A percentile compares a stretch with the other conserved stretches of the same genome.
Conservation (phyloP, 2,113 vertebrate species). For the Grantiella picta region DNA sequence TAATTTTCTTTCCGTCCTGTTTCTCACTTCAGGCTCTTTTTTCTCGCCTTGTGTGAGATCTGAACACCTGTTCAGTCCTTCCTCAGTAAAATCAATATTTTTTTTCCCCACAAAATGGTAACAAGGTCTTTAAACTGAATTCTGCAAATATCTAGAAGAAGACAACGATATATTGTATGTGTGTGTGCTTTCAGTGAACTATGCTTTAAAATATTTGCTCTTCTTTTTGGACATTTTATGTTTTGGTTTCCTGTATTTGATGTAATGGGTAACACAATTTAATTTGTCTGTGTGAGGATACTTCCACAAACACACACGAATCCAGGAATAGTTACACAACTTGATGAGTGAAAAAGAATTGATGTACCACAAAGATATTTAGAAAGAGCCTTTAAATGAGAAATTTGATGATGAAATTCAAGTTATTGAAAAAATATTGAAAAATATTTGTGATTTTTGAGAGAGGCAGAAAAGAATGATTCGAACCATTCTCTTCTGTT, state of each 20-base stretch:
- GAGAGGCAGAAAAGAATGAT: background rate
- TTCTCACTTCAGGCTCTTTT: background rate
- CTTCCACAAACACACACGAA: background rate
- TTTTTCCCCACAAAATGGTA: background rate
- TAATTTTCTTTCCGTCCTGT: conserved; percentile 26
- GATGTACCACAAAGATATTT: background rate
- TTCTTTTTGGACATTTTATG: background rate
- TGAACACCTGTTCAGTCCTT: conserved; percentile 18
- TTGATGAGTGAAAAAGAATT: background rate
- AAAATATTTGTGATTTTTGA: background rate
- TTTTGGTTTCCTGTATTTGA: background rate
- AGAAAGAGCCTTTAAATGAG: background rate
- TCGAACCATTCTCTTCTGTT: background rate
- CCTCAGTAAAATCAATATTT: background rate
- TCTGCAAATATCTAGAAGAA: background rate
- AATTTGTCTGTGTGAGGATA: background rate
- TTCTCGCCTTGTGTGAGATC: background rate
- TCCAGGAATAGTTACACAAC: background rate
- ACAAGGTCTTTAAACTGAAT: background rate
- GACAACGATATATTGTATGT: too few species aligned
- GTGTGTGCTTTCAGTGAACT: background rate
- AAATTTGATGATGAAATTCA: background rate
- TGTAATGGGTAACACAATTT: background rate
- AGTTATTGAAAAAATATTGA: background rate
- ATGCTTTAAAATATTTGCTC: background rate